Evolutionary conservation across 35 echinoderm and acorn worm genomes (phyloP), one percentile per base, ranked within the genome.

Genomic region (Strongylocentrotus purpuratus): DNA sequence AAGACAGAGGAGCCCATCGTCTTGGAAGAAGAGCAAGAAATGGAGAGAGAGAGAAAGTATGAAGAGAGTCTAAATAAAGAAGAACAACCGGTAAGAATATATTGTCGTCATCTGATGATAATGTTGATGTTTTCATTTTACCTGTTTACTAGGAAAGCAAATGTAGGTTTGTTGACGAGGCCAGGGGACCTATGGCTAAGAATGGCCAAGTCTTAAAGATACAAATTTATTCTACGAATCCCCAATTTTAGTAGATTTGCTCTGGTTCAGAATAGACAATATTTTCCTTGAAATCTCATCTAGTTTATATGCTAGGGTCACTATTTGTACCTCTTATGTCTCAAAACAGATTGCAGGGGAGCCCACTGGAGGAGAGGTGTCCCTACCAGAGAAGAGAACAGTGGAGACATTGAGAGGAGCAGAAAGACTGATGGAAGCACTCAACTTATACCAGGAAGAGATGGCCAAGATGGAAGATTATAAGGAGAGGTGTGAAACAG

Each of bases 401-500:
- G 88, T 96, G 7, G 98, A 99, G 55, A 97, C 98, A 3, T 95
- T 99, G 86, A 99, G 95, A 87, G 97, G 95, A 90, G 98, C 98
- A 31, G 98, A 99, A 86, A 96, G 98, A 86, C 94, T 99, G 31
- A 99, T 99, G 98, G 98, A 99, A 85, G 98, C 98, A 13, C 92
- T 99, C 3, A 97, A 96, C 31, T 85, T 99, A 9, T 99, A 97
- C 88, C 97, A 99, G 65, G 98, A 97, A 85, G 98, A 99, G 86
- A 97, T 85, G 12, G 94, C 92, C 20, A 99, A 99, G 45, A 52
- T 97, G 32, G 33, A 95, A 45, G 97, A 93, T 32, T 95, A 99
- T 58, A 48, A 94, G 55, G 90, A 94, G 31, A 50, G 88, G 32
- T 95, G 96, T 85, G 95, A 95, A 89, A 78, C 94, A 58, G 61